Conservation (phyloP, 2,888 invertebrate species). For the Cataglyphis cursor region DNA sequence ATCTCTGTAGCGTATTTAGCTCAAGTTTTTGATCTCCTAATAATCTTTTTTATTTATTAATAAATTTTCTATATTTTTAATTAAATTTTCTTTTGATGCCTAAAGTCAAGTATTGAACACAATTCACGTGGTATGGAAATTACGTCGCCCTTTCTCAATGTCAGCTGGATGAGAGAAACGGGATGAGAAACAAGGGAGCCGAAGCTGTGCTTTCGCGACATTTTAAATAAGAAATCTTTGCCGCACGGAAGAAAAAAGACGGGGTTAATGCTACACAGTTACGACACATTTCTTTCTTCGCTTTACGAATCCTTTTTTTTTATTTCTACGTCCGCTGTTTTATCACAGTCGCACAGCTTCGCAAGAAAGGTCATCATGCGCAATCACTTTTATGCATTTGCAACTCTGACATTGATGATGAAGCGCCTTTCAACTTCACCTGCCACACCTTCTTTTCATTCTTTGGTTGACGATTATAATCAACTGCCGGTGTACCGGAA, state of each 20-base stretch:
- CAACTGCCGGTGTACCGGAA: conserved; percentile 46
- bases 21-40: neutral
- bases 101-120: neutral
- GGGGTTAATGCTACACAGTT: conserved; percentile 24
- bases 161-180: conserved; percentile 8
- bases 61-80: neutral
- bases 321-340: conserved; percentile 60
- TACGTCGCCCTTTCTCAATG: conserved; percentile 1
- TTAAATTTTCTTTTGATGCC: neutral
- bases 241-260: conserved; percentile 24
- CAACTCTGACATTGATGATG: conserved; percentile 69
- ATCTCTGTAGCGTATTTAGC: neutral
- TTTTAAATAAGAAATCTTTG: conserved; percentile 12
- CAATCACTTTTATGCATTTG: conserved; percentile 66
- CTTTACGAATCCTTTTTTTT: conserved; percentile 16
- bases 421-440: conserved; percentile 69
- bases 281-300: conserved; percentile 31
- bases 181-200: neutral
- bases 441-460: conserved; percentile 65
- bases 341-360: conserved; percentile 49
- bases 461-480: conserved; percentile 50
- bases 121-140: conserved; percentile 20
- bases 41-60: neutral
- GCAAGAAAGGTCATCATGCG: conserved; percentile 60
- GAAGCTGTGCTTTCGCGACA: conserved; percentile 21